Conservation (phyloP, 2,888 invertebrate genomes). For the Nomada goodeniana region DNA sequence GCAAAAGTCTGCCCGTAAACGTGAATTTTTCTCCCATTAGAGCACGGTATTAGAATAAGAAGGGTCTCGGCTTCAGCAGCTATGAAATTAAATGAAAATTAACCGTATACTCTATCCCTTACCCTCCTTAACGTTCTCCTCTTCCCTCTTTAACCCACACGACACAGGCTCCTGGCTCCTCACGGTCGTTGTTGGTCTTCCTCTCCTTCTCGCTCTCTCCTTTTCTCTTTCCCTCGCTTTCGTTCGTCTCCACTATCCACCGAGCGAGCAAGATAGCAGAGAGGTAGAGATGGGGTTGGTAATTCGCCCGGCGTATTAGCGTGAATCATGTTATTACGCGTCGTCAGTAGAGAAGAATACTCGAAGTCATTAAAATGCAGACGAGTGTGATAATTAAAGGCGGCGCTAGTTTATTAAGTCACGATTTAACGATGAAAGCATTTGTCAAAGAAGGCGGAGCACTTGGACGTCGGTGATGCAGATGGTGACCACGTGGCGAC, state of each 20-base stretch:
- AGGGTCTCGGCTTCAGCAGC: constrained; percentile 61
- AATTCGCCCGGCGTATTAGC: constrained; percentile 23
- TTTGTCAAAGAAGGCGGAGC: neutral
- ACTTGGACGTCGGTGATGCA: neutral
- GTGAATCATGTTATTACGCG: constrained; percentile 34
- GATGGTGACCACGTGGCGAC: constrained; percentile 9
- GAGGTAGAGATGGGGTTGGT: constrained; percentile 4
- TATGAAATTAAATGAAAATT: constrained; percentile 74
- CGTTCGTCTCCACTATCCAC: constrained; percentile 1
- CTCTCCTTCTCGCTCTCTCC: no score
- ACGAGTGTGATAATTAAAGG: constrained; percentile 26
- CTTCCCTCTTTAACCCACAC: neutral
- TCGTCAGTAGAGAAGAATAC: constrained; percentile 6
- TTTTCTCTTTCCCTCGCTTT: no score
- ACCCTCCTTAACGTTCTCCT: constrained; percentile 7
- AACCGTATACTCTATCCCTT: constrained; percentile 50
- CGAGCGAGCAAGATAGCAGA: neutral
- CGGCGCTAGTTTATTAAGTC: constrained; percentile 22
- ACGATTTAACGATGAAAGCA: constrained; percentile 8
- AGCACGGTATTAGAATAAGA: constrained; percentile 49
- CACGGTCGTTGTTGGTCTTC: neutral
- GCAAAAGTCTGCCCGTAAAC: constrained; percentile 65
- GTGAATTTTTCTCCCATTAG: constrained; percentile 53
- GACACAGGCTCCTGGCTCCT: neutral
- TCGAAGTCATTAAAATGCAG: constrained; percentile 16